phyloP scores from a whole-genome alignment of 2,797 vertebrate species.

The Peromyscus melanophrys region DNA sequence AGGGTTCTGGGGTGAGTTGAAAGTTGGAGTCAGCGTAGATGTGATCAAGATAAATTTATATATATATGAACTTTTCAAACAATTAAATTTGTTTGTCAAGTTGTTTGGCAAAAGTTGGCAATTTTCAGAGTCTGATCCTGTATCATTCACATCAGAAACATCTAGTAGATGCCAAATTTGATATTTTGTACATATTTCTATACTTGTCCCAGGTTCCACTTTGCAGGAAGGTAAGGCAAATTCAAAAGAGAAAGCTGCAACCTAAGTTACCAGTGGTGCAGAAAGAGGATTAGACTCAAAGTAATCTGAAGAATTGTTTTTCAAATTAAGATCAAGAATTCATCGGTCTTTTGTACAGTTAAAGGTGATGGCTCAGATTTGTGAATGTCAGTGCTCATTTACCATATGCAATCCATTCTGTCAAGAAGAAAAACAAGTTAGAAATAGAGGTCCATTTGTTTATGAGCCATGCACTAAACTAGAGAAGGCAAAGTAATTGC shows the following conservation, averaged over 20 bases:
- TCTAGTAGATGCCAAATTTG: conserved; percentile 60
- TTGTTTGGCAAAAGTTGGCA: not conserved
- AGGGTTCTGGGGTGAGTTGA: not conserved
- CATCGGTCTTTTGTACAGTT: conserved; percentile 8
- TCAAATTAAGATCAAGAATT: conserved; percentile 35
- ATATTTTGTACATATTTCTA: conserved; percentile 20
- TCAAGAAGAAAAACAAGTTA: not conserved
- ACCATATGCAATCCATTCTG: not conserved
- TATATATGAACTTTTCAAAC: not conserved
- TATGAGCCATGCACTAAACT: not conserved
- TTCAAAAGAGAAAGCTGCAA: not conserved
- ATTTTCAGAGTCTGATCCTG: not conserved
- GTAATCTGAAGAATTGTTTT: conserved; percentile 7
- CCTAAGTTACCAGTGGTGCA: not conserved
- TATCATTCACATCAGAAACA: not conserved
- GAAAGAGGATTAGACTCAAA: not conserved
- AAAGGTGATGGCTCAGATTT: conserved; percentile 18
- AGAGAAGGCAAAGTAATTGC: not conserved
- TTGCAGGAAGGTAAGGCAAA: not conserved
- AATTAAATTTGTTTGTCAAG: not conserved
- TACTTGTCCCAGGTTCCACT: not conserved
- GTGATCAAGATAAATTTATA: not conserved
- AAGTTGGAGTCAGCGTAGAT: not conserved
- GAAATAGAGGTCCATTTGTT: not conserved
- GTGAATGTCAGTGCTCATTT: not conserved